Evolutionary conservation across 64 coral and sea anemone species (phyloP).

Genomic region (Pocillopora damicornis): DNA sequence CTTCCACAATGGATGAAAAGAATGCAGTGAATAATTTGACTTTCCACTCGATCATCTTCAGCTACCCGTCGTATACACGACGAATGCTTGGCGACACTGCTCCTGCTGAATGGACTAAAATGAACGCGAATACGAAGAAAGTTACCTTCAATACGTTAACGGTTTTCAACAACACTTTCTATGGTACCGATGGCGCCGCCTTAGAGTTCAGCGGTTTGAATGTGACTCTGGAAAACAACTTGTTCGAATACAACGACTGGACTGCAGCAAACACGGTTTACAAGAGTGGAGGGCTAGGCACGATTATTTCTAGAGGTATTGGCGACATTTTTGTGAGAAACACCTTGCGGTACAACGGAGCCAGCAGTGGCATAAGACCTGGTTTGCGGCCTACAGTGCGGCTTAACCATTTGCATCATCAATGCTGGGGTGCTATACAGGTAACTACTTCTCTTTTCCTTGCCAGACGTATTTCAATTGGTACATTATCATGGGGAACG

Average conservation of each 20-base stretch:
- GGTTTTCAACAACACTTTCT: constrained; percentile 76
- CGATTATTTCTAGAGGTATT: constrained; percentile 46
- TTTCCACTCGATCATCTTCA: constrained; percentile 43
- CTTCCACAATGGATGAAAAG: background rate
- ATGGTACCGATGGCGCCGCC: constrained; percentile 75
- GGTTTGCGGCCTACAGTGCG: constrained; percentile 20
- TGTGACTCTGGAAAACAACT: constrained; percentile 67
- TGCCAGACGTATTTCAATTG: background rate
- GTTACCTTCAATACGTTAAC: background rate
- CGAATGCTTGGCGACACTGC: constrained; percentile 28
- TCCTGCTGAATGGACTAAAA: constrained; percentile 31
- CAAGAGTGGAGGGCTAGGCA: constrained; percentile 47
- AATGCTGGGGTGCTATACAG: constrained; percentile 83
- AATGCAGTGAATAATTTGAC: constrained; percentile 31
- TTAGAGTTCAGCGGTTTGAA: constrained; percentile 64
- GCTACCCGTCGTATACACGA: constrained; percentile 33
- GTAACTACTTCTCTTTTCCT: background rate
- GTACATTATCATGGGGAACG: background rate
- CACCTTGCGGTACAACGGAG: constrained; percentile 66
- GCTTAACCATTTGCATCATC: constrained; percentile 65
- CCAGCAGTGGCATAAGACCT: constrained; percentile 50
- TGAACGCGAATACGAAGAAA: constrained; percentile 4
- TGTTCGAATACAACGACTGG: constrained; percentile 89
- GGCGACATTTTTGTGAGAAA: constrained; percentile 56
- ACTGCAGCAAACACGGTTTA: constrained; percentile 66